A percentile compares a stretch with the other conserved stretches of the same genome.
These are phyloP conservation scores for Hippocampus comes DNA, from an alignment of 2,113 vertebrate genomes.

Conservation along the genomic window DNA sequence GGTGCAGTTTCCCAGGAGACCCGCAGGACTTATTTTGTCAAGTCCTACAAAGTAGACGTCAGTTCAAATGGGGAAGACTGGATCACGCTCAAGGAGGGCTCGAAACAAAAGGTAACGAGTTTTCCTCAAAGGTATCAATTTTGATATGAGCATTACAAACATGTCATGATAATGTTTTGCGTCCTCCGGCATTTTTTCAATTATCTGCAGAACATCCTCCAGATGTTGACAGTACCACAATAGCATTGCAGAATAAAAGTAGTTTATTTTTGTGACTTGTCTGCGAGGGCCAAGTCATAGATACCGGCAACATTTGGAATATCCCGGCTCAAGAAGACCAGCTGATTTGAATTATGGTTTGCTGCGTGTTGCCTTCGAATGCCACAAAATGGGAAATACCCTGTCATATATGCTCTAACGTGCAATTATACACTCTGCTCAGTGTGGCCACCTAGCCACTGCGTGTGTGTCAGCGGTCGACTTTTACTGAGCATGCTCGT, in stretches of 20 bases:
- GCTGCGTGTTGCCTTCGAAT: constrained; percentile 27
- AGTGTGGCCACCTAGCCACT: not conserved
- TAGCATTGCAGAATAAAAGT: not conserved
- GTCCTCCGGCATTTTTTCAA: not conserved
- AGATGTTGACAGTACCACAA: not conserved
- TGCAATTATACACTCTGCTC: constrained; percentile 38
- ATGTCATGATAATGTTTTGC: no score
- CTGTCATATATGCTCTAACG: constrained; percentile 14
- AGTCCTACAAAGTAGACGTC: constrained; percentile 89
- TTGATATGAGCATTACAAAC: not conserved
- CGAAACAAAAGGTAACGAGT: constrained; percentile 81
- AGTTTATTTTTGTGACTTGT: constrained; percentile 12
- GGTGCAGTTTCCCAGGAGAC: constrained; percentile 97
- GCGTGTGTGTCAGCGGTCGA: constrained; percentile 5
- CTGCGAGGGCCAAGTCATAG: constrained; percentile 7
- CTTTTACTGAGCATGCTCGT: constrained; percentile 24
- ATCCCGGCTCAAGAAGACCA: constrained; percentile 12
- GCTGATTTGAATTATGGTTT: constrained; percentile 40
- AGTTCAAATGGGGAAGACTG: constrained; percentile 98
- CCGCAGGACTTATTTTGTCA: constrained; percentile 84
- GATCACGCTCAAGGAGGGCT: constrained; percentile 93
- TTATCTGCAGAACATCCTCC: not conserved
- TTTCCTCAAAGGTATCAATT: not conserved
- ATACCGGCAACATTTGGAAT: constrained; percentile 30
- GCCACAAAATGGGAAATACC: constrained; percentile 38